Percentiles rank a stretch among this genome's conserved stretches.
Evolutionary conservation across 2,113 vertebrate genomes (phyloP).

Genomic region (Baryphthengus martii): DNA sequence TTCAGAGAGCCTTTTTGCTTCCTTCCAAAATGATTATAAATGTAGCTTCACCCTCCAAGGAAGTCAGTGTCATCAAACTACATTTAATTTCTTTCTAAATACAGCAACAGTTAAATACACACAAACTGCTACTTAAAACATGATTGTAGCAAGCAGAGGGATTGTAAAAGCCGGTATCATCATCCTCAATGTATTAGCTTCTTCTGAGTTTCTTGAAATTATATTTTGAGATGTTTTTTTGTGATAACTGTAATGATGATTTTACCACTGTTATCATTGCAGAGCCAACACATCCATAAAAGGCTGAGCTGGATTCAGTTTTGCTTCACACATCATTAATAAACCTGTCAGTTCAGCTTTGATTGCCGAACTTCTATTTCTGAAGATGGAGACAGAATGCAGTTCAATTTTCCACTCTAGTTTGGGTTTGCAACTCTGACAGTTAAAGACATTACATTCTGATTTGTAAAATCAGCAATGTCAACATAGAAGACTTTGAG

Average conservation of each 20-base stretch:
- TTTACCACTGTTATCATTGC: background rate
- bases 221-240: background rate
- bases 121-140: background rate
- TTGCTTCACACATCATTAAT: slow-evolving; percentile 35
- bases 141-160: background rate
- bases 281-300: background rate
- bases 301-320: background rate
- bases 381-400: background rate
- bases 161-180: background rate
- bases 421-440: background rate
- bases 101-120: background rate
- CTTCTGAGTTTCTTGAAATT: background rate
- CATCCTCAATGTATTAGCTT: background rate
- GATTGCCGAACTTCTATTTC: background rate
- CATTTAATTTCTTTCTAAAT: background rate
- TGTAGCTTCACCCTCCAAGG: background rate
- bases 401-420: background rate
- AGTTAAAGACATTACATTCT: background rate
- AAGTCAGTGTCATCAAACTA: background rate
- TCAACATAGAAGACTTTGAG: background rate
- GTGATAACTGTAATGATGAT: background rate
- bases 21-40: background rate
- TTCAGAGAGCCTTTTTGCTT: background rate
- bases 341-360: background rate
- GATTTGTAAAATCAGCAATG: background rate